phyloP scores from a whole-genome alignment of 2,888 invertebrate species.

The Andrena haemorrhoa region DNA sequence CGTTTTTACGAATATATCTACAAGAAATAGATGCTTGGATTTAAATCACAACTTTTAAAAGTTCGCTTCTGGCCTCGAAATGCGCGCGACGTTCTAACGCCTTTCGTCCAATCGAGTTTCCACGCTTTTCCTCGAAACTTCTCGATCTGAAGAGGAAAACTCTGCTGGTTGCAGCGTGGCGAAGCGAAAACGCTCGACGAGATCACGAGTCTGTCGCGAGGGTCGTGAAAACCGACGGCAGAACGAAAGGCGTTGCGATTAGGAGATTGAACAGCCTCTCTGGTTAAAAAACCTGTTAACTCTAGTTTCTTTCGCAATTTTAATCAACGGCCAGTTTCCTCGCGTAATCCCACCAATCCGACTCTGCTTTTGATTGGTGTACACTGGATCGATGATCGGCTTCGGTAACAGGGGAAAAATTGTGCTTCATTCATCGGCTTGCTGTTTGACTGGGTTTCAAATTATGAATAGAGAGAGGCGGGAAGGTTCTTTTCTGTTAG shows the following conservation, averaged over 20 bases:
- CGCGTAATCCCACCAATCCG: conserved; percentile 63
- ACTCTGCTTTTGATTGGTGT: conserved; percentile 47
- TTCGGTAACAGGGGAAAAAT: conserved; percentile 11
- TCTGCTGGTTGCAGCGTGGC: not conserved
- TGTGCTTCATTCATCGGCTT: conserved; percentile 27
- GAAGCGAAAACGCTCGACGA: conserved; percentile 34
- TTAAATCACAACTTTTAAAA: not conserved
- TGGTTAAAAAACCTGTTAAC: conserved; percentile 59
- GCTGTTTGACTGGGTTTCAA: not conserved
- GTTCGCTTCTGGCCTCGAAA: not conserved
- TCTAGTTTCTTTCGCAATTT: conserved; percentile 64
- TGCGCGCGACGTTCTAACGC: not conserved
- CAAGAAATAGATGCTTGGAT: too few relatives aligned
- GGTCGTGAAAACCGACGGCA: conserved; percentile 6
- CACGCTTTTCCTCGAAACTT: conserved; percentile 1
- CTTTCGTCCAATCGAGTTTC: conserved; percentile 5
- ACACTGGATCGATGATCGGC: conserved; percentile 10
- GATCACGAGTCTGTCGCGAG: conserved; percentile 11
- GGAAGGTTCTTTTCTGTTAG: not conserved
- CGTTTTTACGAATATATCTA: too few relatives aligned
- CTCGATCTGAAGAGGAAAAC: conserved; percentile 10
- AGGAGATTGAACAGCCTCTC: conserved; percentile 55
- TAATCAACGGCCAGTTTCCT: conserved; percentile 68
- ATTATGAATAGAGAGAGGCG: not conserved
- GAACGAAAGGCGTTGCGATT: conserved; percentile 30